Evolutionary conservation across 2,113 vertebrate genomes (phyloP), one percentile per base, ranked within the genome.

Genomic region (Telmatochromis sp.): DNA sequence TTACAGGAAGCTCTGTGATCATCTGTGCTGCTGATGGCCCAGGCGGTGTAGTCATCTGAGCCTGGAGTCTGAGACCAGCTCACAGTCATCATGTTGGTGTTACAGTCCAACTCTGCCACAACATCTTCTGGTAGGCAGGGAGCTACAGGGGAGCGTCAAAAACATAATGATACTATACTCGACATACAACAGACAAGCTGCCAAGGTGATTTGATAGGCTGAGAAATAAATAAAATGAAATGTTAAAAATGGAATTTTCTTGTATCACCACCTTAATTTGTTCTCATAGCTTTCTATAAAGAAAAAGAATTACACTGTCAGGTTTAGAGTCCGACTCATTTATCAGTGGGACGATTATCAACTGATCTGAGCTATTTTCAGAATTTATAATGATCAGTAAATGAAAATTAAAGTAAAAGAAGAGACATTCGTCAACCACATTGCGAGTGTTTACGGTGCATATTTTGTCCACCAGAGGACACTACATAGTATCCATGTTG

Each of bases 41-140:
- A 90, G 55, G 95, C 94, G 1, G 92, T 95, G 92, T 96, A 96
- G 50, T 86, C 10, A 11, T 94, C 93, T 3, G 89, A 83, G 37
- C 89, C 91, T 0, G 54, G 33, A 15, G 89, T 92, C 80, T 80
- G 23, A 23, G 89, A 63, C 96, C 96, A 96, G 26, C 73, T 92
- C 75, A 96, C 93, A 10, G 42, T 88, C 93, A 96, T 87, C 51
- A 80, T 19, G 19, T 95, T 95, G 50, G 89, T 87, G 51, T 23
- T 9, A 58, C 96, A 96, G 12, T 93, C 35, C 23, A 96, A n/a
- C 17, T 91, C 85, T 8, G 93, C 92, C 2, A 75, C 17, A 13
- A 96, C 90, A 2, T 94, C 84, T 9, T 92, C 31, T 37, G 91
- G 90, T 13, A 94, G 88, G 83, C 95, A 95, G 2, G 95, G 94